Evolutionary conservation across 2,888 invertebrate species (phyloP).

Genomic region (Himalopsyche tibetana): DNA sequence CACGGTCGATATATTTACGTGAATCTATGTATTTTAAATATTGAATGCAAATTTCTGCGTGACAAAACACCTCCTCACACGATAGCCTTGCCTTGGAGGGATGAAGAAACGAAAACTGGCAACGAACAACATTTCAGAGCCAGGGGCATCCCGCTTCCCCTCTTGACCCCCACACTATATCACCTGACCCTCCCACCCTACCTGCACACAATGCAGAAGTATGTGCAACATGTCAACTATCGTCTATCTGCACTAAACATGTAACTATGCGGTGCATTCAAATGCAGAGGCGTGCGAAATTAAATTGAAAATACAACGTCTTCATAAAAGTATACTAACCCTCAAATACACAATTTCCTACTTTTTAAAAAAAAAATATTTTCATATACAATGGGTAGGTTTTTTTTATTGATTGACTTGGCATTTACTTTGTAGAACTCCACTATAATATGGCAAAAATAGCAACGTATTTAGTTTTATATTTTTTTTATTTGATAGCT

Average conservation of each 20-base stretch:
- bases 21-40: no score
- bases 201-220: background rate
- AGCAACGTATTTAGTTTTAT: no score
- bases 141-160: conserved; percentile 49
- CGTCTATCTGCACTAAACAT: conserved; percentile 41
- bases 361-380: no score
- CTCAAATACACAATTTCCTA: no score
- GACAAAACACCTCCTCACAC: conserved; percentile 12
- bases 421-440: no score
- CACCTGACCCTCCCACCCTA: background rate
- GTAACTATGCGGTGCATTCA: background rate
- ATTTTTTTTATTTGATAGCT: no score
- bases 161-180: background rate
- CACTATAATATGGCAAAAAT: no score
- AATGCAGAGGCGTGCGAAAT: background rate
- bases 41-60: background rate
- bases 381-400: no score
- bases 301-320: background rate
- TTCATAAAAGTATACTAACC: no score
- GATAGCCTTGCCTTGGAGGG: conserved; percentile 56
- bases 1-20: no score
- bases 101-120: conserved; percentile 49
- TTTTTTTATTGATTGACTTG: no score
- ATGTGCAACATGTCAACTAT: conserved; percentile 23
- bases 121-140: conserved; percentile 50